Evolutionary conservation across 2,888 invertebrate species (phyloP).

Genomic region (Parapristionchus giblindavisi): DNA sequence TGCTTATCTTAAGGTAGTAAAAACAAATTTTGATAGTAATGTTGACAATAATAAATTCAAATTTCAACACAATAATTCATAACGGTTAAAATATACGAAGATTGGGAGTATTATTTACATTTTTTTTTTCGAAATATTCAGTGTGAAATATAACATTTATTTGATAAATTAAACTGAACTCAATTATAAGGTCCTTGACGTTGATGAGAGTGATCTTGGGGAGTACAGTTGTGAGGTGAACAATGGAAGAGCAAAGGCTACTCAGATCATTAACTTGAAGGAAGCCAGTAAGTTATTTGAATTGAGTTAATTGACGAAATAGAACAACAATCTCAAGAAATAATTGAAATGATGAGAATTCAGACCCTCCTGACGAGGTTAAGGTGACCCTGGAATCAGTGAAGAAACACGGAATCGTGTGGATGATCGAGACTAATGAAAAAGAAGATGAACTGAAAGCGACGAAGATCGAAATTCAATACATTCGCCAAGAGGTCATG

Average conservation of each 20-base stretch:
- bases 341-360: too few relatives aligned
- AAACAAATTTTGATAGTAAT: background rate
- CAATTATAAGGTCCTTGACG: slow-evolving; percentile 53
- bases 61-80: background rate
- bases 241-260: slow-evolving; percentile 61
- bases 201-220: slow-evolving; percentile 59
- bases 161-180: slow-evolving; percentile 14
- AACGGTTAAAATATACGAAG: background rate
- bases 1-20: slow-evolving; percentile 48
- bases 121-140: background rate
- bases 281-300: slow-evolving; percentile 56
- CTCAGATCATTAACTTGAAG: slow-evolving; percentile 56
- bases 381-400: slow-evolving; percentile 51
- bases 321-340: too few relatives aligned
- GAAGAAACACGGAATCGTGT: slow-evolving; percentile 55
- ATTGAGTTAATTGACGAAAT: too few relatives aligned
- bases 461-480: slow-evolving; percentile 48
- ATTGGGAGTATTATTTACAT: background rate
- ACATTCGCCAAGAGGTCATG: slow-evolving; percentile 41
- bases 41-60: too few relatives aligned
- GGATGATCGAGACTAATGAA: slow-evolving; percentile 55
- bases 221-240: slow-evolving; percentile 63
- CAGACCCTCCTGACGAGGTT: slow-evolving; percentile 62
- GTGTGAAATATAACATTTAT: background rate
- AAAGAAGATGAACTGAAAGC: slow-evolving; percentile 51